Evolutionary conservation across 2,113 vertebrate species (phyloP), one percentile per base, ranked within the genome.

Genomic region (Oncorhynchus masou): DNA sequence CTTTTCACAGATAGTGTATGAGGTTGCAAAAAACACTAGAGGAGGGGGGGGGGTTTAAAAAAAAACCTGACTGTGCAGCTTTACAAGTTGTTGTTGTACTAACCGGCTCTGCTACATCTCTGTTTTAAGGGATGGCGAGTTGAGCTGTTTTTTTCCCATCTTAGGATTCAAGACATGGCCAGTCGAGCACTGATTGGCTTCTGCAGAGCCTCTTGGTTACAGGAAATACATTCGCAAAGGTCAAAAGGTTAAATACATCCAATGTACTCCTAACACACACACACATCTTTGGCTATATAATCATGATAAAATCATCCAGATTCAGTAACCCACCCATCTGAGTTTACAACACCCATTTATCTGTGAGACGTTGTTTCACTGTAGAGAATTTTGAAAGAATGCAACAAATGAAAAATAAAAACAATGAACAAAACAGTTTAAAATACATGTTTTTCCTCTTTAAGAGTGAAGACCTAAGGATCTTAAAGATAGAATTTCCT

Each of bases 391-490:
- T 75, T 92, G 91, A 83, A 93, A 88, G 92, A 92, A 92, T 92
- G 91, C 93, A 87, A 86, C 81, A 88, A 88, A 89, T 71, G 73
- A 83, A 85, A 87, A 83, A 88, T 45, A 74, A 19, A 54, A 54
- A 54, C 51, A 54, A 16, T 4, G 51, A 54, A 54, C 74, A 77
- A 74, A 51, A 77, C 86, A 85, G 65, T 89, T 77, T 88, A 86
- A 90, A 88, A 88, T 82, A 91, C 81, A 87, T 75, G 49, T 65
- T 88, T 94, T 93, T 93, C 91, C 95, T 96, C 94, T 96, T 95
- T 90, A 88, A 96, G 95, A 96, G 94, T 92, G 83, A 91, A 95
- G 94, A 95, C 94, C 94, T 95, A 94, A 93, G 88, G 93, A 94
- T 92, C 95, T 93, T 83, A 85, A 16, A 9, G 91, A 92, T 84